Conservation (phyloP, 2,113 vertebrate species). For the Herpetotheres cachinnans region DNA sequence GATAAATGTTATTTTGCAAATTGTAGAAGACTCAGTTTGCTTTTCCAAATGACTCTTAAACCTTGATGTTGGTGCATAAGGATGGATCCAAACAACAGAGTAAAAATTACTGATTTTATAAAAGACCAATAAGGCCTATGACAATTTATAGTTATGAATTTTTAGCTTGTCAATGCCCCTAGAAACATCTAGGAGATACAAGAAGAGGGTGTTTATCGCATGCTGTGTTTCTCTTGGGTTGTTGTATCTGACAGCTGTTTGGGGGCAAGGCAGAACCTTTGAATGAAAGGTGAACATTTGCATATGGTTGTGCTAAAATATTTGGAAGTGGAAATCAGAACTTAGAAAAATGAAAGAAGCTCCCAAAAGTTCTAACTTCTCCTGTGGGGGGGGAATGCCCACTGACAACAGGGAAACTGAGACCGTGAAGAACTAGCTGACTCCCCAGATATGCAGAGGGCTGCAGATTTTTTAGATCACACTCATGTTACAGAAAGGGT, state of each 20-base stretch:
- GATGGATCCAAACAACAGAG: background rate
- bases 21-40: background rate
- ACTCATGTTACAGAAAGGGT: background rate
- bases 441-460: background rate
- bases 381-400: background rate
- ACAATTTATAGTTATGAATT: background rate
- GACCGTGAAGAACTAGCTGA: background rate
- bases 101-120: background rate
- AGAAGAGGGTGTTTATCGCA: background rate
- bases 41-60: background rate
- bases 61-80: background rate
- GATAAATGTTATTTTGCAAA: background rate
- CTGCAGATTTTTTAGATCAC: background rate
- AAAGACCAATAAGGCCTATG: background rate
- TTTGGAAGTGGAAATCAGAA: background rate
- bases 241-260: background rate
- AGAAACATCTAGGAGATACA: background rate
- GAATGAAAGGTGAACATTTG: background rate
- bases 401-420: background rate
- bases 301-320: background rate
- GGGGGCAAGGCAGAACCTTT: background rate
- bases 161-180: background rate
- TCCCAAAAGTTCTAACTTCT: background rate
- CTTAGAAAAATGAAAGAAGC: background rate
- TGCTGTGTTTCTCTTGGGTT: background rate